phyloP scores from a whole-genome alignment of 2,797 vertebrate species.

The Ambastaia sidthimunki region DNA sequence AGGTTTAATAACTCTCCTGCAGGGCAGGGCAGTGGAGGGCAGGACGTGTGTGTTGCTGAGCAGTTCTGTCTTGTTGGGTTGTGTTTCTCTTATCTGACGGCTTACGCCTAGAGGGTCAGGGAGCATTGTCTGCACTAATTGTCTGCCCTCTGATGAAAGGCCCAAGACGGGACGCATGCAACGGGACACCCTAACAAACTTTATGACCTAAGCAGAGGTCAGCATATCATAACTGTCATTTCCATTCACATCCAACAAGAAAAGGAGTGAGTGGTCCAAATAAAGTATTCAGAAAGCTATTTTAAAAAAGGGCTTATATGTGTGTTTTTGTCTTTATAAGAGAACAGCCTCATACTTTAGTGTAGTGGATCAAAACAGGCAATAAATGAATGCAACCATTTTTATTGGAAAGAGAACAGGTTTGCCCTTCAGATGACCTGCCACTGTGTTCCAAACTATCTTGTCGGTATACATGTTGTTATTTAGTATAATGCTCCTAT shows the following conservation, averaged over 20 bases:
- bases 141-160: constrained; percentile 56
- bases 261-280: not conserved
- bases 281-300: constrained; percentile 8
- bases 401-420: not conserved
- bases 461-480: not conserved
- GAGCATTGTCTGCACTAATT: constrained; percentile 48
- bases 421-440: constrained; percentile 12
- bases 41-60: constrained; percentile 51
- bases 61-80: constrained; percentile 49
- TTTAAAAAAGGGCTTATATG: constrained; percentile 8
- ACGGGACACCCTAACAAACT: constrained; percentile 29
- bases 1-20: constrained; percentile 40
- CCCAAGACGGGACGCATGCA: constrained; percentile 33
- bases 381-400: constrained; percentile 13
- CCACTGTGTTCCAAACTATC: constrained; percentile 15
- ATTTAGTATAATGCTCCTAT: constrained; percentile 15
- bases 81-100: constrained; percentile 30
- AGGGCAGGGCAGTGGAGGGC: constrained; percentile 48
- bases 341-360: not conserved
- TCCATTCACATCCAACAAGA: constrained; percentile 5
- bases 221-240: constrained; percentile 20
- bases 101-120: constrained; percentile 43
- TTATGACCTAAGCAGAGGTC: constrained; percentile 26
- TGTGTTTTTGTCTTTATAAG: not conserved
- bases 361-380: not conserved